Evolutionary conservation across 2,888 invertebrate genomes (phyloP).

Genomic region (Lasioglossum villosulum): DNA sequence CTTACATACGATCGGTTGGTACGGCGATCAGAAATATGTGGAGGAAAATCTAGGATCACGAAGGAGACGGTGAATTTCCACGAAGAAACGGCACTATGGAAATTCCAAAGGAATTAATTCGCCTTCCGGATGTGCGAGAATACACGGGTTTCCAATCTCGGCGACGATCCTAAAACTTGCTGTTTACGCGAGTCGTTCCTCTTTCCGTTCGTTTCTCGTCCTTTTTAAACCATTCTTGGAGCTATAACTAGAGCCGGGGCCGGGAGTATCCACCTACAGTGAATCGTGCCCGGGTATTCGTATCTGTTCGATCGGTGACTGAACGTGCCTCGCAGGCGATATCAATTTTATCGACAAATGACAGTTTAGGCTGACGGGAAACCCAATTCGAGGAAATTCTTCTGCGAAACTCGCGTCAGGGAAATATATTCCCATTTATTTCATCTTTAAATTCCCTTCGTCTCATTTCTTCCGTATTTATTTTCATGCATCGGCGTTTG

Average conservation of each 20-base stretch:
- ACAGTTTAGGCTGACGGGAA: slow-evolving; percentile 3
- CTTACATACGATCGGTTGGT: background rate
- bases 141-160: background rate
- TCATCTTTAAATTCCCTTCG: background rate
- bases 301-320: background rate
- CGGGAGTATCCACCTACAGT: background rate
- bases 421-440: background rate
- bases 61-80: background rate
- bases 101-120: slow-evolving; percentile 12
- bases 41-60: background rate
- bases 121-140: background rate
- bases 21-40: slow-evolving; percentile 3
- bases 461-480: background rate
- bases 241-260: background rate
- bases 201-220: background rate
- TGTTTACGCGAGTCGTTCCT: slow-evolving; percentile 7
- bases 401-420: background rate
- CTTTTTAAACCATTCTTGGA: background rate
- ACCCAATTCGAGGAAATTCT: background rate
- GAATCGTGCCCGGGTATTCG: background rate
- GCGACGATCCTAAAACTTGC: background rate
- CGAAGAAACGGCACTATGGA: background rate
- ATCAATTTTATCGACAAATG: slow-evolving; percentile 11
- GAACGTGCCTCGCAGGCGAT: slow-evolving; percentile 7
- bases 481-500: background rate